Conservation (phyloP, 2,113 vertebrate genomes). For the Ochotona curzoniae region DNA sequence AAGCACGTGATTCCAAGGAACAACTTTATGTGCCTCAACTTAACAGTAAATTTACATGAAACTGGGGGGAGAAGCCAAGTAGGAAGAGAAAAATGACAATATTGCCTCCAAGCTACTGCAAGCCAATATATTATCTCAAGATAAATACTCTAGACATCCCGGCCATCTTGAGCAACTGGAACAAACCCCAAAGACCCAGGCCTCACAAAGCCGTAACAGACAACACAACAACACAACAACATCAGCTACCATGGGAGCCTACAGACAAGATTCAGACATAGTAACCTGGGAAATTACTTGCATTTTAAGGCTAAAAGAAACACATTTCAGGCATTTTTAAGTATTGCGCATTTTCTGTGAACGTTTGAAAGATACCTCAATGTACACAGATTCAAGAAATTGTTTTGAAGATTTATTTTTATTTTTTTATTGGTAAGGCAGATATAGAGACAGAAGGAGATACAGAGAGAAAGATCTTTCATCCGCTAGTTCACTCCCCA, state of each 20-base stretch:
- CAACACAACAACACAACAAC: no score
- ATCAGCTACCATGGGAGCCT: background rate
- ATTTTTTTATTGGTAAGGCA: no score
- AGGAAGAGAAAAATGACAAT: constrained; percentile 65
- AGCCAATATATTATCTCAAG: background rate
- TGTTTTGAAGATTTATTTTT: no score
- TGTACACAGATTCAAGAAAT: no score
- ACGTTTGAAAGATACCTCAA: no score
- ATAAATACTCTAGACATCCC: fast-evolving
- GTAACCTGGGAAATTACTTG: background rate
- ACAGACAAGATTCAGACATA: background rate
- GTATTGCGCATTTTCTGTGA: no score
- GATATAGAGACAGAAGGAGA: no score
- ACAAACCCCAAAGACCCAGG: background rate
- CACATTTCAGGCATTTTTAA: no score
- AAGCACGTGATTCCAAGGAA: background rate
- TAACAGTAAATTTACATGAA: constrained; percentile 18
- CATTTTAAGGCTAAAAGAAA: background rate
- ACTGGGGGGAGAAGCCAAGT: constrained; percentile 48
- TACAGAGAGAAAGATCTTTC: no score
- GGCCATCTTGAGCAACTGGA: background rate
- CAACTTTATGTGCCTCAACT: background rate
- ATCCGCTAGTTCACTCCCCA: no score
- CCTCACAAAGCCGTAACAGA: fast-evolving
- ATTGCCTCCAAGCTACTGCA: background rate